Base-by-base conservation (phyloP, 2,888 invertebrate species). In the Carterocephalus palaemon region DNA sequence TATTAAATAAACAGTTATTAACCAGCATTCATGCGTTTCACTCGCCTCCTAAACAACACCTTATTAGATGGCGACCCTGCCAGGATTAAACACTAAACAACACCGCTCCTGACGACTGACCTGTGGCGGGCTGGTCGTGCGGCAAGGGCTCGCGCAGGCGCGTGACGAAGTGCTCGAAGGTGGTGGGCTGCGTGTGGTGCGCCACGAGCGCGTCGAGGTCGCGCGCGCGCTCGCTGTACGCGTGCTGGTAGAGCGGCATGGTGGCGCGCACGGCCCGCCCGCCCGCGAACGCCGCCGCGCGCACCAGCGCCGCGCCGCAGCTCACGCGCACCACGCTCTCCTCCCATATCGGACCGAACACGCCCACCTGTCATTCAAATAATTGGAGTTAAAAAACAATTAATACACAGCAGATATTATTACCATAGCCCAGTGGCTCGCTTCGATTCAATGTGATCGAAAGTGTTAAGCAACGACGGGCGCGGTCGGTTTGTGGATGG, bases 321-420 rank as follows among this genome's bases (percentile, higher is more conserved):
- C 76, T 62, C 54, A 87, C 83, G 54, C 89, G 87, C 10, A 90
- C 75, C 13, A 89, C 75, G 57, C 95, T 93, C 77, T 98, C 99
- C 75, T 98, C 95, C 82, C 96, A 98, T 51, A 99, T 82, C 2
- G 99, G 97, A 0, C 99, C 99, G 86, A 98, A 98, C 77, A 93
- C 94, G n/a, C 94, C 93, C 56, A 95, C 93, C 92, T 92, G 65
- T 7, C 12, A 8, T 6, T 19, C n/a, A 10, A 10, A 10, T 26
- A 12, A 7, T 12, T 26, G 5, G n/a, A n/a, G n/a, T n/a, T n/a
- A n/a, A n/a, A n/a, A n/a, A n/a, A n/a, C n/a, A n/a, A n/a, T n/a
- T n/a, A n/a, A n/a, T n/a, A n/a, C n/a, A n/a, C n/a, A n/a, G n/a
- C n/a, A n/a, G n/a, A n/a, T n/a, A n/a, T n/a, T n/a, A n/a, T n/a